Evolutionary conservation across 37 sponge, comb jelly and placozoan species (phyloP).

Genomic region (Diacarnus erythraeanus): DNA sequence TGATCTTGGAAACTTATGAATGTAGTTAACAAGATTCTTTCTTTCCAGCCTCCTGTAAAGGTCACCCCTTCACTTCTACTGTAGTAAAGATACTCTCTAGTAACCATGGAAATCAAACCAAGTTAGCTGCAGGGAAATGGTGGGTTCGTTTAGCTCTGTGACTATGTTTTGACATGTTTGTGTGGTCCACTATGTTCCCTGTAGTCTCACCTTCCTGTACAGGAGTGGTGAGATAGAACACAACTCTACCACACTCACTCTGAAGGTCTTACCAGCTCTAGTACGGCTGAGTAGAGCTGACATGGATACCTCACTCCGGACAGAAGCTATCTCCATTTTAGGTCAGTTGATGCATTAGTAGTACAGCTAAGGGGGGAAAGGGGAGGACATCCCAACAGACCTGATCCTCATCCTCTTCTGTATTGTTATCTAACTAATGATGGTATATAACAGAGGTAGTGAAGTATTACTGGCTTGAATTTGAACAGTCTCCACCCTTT

Average conservation of each 20-base stretch:
- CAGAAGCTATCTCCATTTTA: slow-evolving; percentile 11
- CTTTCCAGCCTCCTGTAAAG: slow-evolving; percentile 15
- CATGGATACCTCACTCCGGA: not conserved
- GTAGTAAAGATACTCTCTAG: slow-evolving; percentile 16
- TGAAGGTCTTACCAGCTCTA: slow-evolving; percentile 35
- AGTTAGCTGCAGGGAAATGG: no score
- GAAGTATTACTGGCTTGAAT: no score
- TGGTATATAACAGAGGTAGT: no score
- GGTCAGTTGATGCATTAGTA: no score
- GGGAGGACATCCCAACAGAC: no score
- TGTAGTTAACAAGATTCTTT: not conserved
- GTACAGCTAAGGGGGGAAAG: no score
- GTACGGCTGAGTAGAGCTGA: slow-evolving; percentile 9
- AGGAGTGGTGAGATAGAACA: not conserved
- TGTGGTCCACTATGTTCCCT: not conserved
- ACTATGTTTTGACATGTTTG: no score
- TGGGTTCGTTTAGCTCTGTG: no score
- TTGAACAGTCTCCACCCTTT: no score
- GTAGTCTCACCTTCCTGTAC: slow-evolving; percentile 36
- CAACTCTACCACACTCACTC: not conserved
- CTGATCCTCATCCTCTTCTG: no score
- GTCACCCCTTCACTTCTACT: not conserved
- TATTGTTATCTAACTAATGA: no score
- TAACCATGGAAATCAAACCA: slow-evolving; percentile 30
- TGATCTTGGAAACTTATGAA: not conserved